Evolutionary conservation across 2,797 vertebrate genomes (phyloP).

Genomic region (Odontamblyopus rebecca): DNA sequence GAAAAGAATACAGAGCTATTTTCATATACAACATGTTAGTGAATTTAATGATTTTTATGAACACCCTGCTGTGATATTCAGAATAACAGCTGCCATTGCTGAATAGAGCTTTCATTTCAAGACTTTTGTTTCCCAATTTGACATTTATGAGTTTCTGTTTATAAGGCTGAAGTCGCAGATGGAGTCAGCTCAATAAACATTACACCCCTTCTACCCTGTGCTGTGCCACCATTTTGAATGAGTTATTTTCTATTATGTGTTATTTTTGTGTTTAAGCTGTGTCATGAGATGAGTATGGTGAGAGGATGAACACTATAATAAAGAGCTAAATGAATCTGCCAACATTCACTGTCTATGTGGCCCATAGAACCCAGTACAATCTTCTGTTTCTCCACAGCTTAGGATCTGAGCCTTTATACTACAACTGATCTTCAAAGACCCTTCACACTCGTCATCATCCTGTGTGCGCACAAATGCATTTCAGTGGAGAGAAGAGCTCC

Average conservation of each 20-base stretch:
- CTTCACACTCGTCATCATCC: constrained; percentile 21
- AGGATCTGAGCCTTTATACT: constrained; percentile 35
- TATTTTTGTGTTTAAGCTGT: constrained; percentile 11
- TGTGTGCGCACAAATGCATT: constrained; percentile 21
- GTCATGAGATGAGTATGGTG: constrained; percentile 26
- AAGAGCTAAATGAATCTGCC: constrained; percentile 38
- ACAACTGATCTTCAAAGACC: constrained; percentile 60
- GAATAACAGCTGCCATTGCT: neutral
- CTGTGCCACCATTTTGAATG: neutral
- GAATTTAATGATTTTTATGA: neutral
- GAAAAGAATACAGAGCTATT: too few relatives aligned
- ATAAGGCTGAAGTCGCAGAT: neutral
- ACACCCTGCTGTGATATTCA: neutral
- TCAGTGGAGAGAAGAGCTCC: constrained; percentile 7
- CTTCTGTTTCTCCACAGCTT: constrained; percentile 40
- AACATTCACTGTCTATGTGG: constrained; percentile 35
- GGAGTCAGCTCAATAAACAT: neutral
- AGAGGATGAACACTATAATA: constrained; percentile 20
- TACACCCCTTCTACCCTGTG: neutral
- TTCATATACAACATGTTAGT: neutral
- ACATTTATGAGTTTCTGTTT: neutral
- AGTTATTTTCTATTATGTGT: neutral
- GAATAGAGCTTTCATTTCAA: neutral
- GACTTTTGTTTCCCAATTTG: neutral
- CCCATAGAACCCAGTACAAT: constrained; percentile 27